Evolutionary conservation across 2,888 invertebrate species (phyloP).

Genomic region (Drosophila anceps): DNA sequence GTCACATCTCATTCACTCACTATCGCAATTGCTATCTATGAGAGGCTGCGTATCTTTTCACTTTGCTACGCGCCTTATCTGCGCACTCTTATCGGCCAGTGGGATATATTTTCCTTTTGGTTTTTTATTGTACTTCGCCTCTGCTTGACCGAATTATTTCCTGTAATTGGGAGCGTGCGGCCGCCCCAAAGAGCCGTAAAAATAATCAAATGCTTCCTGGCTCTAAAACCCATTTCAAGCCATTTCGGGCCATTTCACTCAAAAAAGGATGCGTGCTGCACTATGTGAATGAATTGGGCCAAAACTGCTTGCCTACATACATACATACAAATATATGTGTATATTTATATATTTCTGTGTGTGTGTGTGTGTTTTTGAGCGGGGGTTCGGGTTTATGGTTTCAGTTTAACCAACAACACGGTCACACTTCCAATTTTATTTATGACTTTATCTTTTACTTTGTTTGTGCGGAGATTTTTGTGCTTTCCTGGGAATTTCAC

Average conservation of each 20-base stretch:
- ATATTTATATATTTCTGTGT: background rate
- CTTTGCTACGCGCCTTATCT: conserved; percentile 66
- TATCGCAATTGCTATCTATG: conserved; percentile 52
- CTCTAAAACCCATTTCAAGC: conserved; percentile 66
- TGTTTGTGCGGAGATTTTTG: conserved; percentile 67
- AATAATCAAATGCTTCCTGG: conserved; percentile 80
- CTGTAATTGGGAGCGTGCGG: conserved; percentile 75
- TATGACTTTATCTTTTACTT: conserved; percentile 78
- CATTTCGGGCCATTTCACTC: conserved; percentile 58
- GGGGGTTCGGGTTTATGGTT: conserved; percentile 34
- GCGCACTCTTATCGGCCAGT: conserved; percentile 56
- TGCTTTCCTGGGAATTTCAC: conserved; percentile 77
- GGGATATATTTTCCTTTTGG: conserved; percentile 47
- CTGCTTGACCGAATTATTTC: conserved; percentile 77
- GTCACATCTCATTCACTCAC: conserved; percentile 47
- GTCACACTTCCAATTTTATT: conserved; percentile 77
- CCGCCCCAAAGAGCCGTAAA: conserved; percentile 67
- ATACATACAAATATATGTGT: background rate
- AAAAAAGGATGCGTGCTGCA: conserved; percentile 75
- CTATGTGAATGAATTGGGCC: conserved; percentile 72
- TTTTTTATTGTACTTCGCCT: conserved; percentile 23
- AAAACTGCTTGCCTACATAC: conserved; percentile 10
- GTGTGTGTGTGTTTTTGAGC: background rate
- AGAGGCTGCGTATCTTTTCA: conserved; percentile 68
- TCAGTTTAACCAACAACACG: conserved; percentile 39